Evolutionary conservation across 2,888 invertebrate genomes (phyloP).

Genomic region (Volucella bombylans): DNA sequence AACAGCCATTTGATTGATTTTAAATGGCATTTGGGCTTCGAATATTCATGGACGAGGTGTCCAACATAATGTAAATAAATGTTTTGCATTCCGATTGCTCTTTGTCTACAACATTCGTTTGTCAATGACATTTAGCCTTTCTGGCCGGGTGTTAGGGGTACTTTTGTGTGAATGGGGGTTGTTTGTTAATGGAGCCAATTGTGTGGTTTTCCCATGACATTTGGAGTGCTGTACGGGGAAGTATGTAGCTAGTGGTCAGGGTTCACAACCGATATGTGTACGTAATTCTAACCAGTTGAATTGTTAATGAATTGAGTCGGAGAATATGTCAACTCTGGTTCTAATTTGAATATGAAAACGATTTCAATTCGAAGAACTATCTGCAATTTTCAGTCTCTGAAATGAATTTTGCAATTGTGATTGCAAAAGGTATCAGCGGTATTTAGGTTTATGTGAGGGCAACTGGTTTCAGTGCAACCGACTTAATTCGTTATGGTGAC

Average conservation of each 20-base stretch:
- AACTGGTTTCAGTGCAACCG: too few species aligned
- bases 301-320: slow-evolving; percentile 42
- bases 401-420: too few species aligned
- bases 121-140: slow-evolving; percentile 54
- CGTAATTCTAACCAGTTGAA: slow-evolving; percentile 17
- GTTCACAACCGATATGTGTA: not conserved
- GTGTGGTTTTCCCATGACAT: slow-evolving; percentile 67
- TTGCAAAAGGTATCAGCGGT: too few species aligned
- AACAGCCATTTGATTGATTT: slow-evolving; percentile 67
- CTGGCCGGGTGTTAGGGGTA: slow-evolving; percentile 34
- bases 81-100: slow-evolving; percentile 61
- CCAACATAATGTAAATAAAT: slow-evolving; percentile 73
- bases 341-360: slow-evolving; percentile 27
- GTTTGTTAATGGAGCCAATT: slow-evolving; percentile 36
- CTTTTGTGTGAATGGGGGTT: slow-evolving; percentile 5
- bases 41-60: slow-evolving; percentile 71
- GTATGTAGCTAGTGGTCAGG: not conserved
- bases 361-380: not conserved
- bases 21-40: slow-evolving; percentile 62
- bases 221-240: not conserved
- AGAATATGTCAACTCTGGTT: slow-evolving; percentile 5
- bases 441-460: too few species aligned
- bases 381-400: not conserved
- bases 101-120: slow-evolving; percentile 33
- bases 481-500: too few species aligned